phyloP scores from a whole-genome alignment of 2,888 invertebrate species.

The Latheticus oryzae region DNA sequence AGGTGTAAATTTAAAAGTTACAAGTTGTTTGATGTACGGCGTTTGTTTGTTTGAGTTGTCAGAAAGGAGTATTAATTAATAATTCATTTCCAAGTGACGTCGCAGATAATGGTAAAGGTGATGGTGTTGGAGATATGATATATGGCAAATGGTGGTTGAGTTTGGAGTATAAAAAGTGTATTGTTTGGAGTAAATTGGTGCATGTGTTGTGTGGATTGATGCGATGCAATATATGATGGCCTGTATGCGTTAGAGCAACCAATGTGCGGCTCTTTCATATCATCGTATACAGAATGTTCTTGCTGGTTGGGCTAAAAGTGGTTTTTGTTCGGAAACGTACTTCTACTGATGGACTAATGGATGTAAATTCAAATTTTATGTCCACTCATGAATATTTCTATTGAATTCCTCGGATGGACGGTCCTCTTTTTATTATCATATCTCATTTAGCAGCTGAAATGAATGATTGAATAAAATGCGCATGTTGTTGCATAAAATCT shows the following conservation, averaged over 20 bases:
- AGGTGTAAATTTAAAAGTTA: too few relatives aligned
- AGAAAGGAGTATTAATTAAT: neutral
- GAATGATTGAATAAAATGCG: slow-evolving; percentile 32
- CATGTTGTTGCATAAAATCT: slow-evolving; percentile 16
- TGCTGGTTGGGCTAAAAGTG: slow-evolving; percentile 40
- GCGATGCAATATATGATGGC: slow-evolving; percentile 29
- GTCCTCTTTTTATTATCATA: slow-evolving; percentile 39
- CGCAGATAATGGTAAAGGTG: too few relatives aligned
- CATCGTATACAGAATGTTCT: slow-evolving; percentile 38
- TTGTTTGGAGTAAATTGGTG: slow-evolving; percentile 32
- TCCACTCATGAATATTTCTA: slow-evolving; percentile 45
- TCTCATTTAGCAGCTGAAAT: slow-evolving; percentile 37
- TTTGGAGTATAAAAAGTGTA: slow-evolving; percentile 22
- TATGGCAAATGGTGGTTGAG: slow-evolving; percentile 6
- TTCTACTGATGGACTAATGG: slow-evolving; percentile 44
- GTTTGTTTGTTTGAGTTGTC: too few relatives aligned
- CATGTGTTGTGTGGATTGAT: slow-evolving; percentile 38
- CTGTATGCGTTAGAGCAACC: slow-evolving; percentile 34
- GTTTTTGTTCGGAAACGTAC: slow-evolving; percentile 44
- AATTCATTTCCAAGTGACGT: neutral
- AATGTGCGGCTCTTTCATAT: slow-evolving; percentile 38
- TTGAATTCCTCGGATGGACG: slow-evolving; percentile 37
- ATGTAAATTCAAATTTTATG: slow-evolving; percentile 44
- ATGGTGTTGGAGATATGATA: slow-evolving; percentile 12
- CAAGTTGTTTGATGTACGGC: too few relatives aligned